Base-by-base conservation (phyloP, 2,888 invertebrate species). In the Zygogramma bicolorata region DNA sequence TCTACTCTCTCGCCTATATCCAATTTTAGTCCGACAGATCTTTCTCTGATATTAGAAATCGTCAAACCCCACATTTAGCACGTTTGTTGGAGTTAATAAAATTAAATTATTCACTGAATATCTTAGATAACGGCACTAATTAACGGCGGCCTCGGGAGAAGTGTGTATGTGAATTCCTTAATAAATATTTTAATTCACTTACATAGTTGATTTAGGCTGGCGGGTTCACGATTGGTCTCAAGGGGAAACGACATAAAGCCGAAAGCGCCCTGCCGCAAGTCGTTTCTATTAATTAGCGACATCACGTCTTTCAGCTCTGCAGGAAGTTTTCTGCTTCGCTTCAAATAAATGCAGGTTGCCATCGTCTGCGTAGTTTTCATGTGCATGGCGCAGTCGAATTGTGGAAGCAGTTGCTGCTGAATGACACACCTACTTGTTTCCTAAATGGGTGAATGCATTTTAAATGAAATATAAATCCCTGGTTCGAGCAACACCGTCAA, bases 111-210 rank as follows among this genome's bases (percentile, higher is more conserved):
- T 74, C 68, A 84, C 80, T 79, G 81, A 83, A 83, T 85, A 82
- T 84, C 83, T 84, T 82, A 85, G 85, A 84, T 82, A 83, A 82
- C 82, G 80, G 80, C 78, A 77, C 82, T 85, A 85, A 84, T 85
- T 85, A 85, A 84, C 81, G 82, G 81, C 81, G 79, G 81, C 83
- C 85, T 83, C 85, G 74, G 59, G 84, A 82, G 84, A 80, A 81
- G 81, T 81, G 82, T 85, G 82, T 84, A 85, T 85, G 85, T 84
- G 85, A 86, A 86, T 85, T 86, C 85, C 85, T 85, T 86, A 85
- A 86, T 86, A 86, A 86, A 86, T 86, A 86, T 86, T 86, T 86
- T 86, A 86, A 86, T 86, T 86, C 86, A 86, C 86, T 86, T 86
- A 86, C 84, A 84, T 84, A 85, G 86, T 85, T 85, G 85, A 85